A percentile compares a stretch with the other conserved stretches of the same genome.
phyloP scores from a whole-genome alignment of 2,797 vertebrate genomes.

The Chromis chromis region DNA sequence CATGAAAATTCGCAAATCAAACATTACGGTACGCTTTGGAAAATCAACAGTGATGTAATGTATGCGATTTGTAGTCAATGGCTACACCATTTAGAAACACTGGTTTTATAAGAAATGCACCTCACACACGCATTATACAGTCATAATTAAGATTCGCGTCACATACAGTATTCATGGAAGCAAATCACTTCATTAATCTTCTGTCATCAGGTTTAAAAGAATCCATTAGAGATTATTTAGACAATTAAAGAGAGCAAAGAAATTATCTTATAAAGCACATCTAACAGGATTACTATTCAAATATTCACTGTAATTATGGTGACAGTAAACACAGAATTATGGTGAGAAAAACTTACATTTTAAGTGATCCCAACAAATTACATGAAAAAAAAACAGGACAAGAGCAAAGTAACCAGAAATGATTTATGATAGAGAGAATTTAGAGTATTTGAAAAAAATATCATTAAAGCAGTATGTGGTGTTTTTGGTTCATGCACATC shows the following conservation, averaged over 20 bases:
- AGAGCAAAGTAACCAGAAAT: slow-evolving; percentile 19
- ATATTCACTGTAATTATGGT: slow-evolving; percentile 41
- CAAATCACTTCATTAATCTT: slow-evolving; percentile 62
- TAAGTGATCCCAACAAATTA: slow-evolving; percentile 36
- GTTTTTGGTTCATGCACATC: slow-evolving; percentile 19
- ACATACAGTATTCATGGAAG: slow-evolving; percentile 44
- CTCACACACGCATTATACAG: slow-evolving; percentile 16
- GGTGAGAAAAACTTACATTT: slow-evolving; percentile 12
- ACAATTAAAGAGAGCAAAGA: slow-evolving; percentile 63
- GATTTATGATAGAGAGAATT: slow-evolving; percentile 20
- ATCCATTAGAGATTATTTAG: slow-evolving; percentile 66
- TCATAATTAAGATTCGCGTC: slow-evolving; percentile 50
- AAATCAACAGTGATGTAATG: slow-evolving; percentile 42
- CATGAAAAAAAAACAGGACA: background rate
- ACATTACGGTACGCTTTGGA: background rate
- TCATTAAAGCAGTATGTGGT: background rate
- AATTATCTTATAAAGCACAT: slow-evolving; percentile 53
- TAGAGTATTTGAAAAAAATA: slow-evolving; percentile 13
- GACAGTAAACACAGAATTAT: slow-evolving; percentile 38
- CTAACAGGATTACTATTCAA: slow-evolving; percentile 39
- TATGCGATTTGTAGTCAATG: slow-evolving; percentile 9
- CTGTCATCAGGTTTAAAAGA: slow-evolving; percentile 63
- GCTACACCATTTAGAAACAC: slow-evolving; percentile 16
- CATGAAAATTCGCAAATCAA: slow-evolving; percentile 28
- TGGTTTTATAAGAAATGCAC: slow-evolving; percentile 19